Evolutionary conservation across 2,888 invertebrate species (phyloP), one percentile per base, ranked within the genome.

Genomic region (Pollenia labialis): DNA sequence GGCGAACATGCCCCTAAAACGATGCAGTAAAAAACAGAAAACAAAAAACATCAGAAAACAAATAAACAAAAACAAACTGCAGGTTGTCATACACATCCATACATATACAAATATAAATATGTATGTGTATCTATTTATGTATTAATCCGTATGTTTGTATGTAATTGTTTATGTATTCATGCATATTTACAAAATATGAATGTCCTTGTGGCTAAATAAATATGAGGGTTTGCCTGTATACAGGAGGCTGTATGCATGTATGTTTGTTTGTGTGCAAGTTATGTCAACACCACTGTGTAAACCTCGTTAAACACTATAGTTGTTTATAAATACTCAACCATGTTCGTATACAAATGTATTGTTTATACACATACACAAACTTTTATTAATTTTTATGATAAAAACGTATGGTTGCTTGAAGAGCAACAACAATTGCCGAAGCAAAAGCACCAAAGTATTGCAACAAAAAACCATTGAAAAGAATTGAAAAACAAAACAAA

Each of bases 231-330:
- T 81, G 23, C 32, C 12, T 72, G 58, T 46, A 8, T 40, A 56
- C 62, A 44, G 52, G 44, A 56, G 16, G 56, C 32, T 74, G 9
- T 66, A 6, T 48, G n/a, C 9, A 23, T 60, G 46, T 56, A 64
- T 82, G 58, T 66, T n/a, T 64, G 64, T 83, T 60, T 81, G 72
- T 40, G 18, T 69, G n/a, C 64, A 56, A 46, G 74, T 81, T 79
- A 79, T 79, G 58, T 87, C 87, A 84, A 81, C 85, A 87, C 80
- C 82, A 87, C 75, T 69, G 52, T 60, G 80, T 60, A 86, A 86
- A 80, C 75, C 86, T 83, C 82, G 87, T 85, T 85, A 86, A 86
- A 80, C 82, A 83, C 82, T 86, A 75, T 44, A 72, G 85, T 88
- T 88, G 88, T 85, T 81, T 68, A 75, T 85, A 81, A 75, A 85